These are phyloP conservation scores for Ditylenchus dipsaci DNA, from an alignment of 1,140 invertebrate species.

Conservation along the genomic window DNA sequence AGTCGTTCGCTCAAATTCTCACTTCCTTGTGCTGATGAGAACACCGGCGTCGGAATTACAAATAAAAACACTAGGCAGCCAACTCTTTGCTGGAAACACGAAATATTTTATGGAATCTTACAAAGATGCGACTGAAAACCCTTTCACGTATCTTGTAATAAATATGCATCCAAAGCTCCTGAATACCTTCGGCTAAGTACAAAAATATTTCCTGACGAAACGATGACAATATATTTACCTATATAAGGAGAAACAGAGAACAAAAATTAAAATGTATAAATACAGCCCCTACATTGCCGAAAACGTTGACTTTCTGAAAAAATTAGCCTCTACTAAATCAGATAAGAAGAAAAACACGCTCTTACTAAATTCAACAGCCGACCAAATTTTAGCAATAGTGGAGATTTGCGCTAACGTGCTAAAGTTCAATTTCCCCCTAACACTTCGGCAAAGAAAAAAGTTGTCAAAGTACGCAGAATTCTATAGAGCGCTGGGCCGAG, in stretches of 20 bases:
- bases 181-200: neutral
- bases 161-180: neutral
- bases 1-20: slow-evolving; percentile 8
- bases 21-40: slow-evolving; percentile 18
- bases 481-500: neutral
- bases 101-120: slow-evolving; percentile 25
- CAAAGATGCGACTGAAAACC: slow-evolving; percentile 7
- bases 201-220: slow-evolving; percentile 2
- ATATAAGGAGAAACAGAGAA: neutral
- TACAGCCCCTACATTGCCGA: neutral
- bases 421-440: neutral
- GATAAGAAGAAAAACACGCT: neutral
- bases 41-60: neutral
- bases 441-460: neutral
- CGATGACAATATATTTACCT: slow-evolving; percentile 1
- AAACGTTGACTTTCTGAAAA: neutral
- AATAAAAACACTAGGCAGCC: slow-evolving; percentile 10
- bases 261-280: neutral
- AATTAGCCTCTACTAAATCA: neutral
- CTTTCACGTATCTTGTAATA: neutral
- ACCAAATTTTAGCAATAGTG: neutral
- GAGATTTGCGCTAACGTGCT: neutral
- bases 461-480: neutral
- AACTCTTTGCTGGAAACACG: slow-evolving; percentile 16
- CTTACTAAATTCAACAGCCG: neutral